phyloP scores from a whole-genome alignment of 2,797 vertebrate species.

The Ctenochaetus hawaiiensis region DNA sequence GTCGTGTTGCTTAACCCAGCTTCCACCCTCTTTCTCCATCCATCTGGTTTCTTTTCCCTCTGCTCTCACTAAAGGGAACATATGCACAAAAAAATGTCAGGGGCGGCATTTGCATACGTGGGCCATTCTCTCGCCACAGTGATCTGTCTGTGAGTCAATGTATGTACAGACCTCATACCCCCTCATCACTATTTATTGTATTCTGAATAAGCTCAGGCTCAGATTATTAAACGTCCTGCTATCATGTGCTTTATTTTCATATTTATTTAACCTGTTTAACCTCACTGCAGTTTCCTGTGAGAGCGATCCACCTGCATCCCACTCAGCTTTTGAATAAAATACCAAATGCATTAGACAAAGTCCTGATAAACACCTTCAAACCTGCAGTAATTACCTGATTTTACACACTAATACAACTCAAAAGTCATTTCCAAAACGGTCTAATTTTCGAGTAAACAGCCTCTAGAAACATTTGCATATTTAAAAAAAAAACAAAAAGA shows the following conservation, averaged over 20 bases:
- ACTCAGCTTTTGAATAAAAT: not conserved
- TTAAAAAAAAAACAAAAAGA: too few relatives aligned
- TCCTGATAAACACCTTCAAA: not conserved
- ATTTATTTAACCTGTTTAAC: slow-evolving; percentile 38
- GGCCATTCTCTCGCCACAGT: not conserved
- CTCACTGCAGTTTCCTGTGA: slow-evolving; percentile 6
- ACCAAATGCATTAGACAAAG: not conserved
- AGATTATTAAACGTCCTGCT: slow-evolving; percentile 1
- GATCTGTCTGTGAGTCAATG: slow-evolving; percentile 23
- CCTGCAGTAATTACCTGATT: not conserved
- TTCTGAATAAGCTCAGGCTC: not conserved
- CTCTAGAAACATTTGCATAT: too few relatives aligned
- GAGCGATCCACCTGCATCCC: slow-evolving; percentile 4
- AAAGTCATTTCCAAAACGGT: too few relatives aligned
- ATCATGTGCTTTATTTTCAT: slow-evolving; percentile 19
- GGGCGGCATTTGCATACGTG: slow-evolving; percentile 9
- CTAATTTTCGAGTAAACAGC: too few relatives aligned
- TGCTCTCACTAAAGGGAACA: not conserved
- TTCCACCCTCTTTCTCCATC: not conserved
- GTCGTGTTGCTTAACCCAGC: slow-evolving; percentile 4
- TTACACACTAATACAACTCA: too few relatives aligned
- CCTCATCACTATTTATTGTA: slow-evolving; percentile 14
- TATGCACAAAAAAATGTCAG: slow-evolving; percentile 19
- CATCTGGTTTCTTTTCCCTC: not conserved
- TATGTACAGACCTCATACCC: slow-evolving; percentile 6